These are phyloP conservation scores for Cataglyphis altisquamis DNA, from an alignment of 2,888 invertebrate genomes.

Conservation along the genomic window DNA sequence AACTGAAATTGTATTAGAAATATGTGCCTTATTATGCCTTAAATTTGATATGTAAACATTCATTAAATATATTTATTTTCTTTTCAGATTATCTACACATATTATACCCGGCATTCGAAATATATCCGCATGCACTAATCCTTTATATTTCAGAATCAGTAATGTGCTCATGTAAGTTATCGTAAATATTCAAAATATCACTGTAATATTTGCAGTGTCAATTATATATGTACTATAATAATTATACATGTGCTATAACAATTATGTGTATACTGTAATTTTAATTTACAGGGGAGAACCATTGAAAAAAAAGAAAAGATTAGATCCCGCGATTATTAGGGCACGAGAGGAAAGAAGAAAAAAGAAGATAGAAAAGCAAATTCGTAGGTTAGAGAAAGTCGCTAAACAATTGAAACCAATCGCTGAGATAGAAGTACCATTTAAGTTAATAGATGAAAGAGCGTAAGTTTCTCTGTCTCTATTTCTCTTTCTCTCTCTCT, in stretches of 20 bases:
- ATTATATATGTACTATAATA: background rate
- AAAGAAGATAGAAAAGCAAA: constrained; percentile 95
- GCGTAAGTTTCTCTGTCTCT: constrained; percentile 86
- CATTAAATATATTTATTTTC: constrained; percentile 29
- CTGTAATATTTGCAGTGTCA: background rate
- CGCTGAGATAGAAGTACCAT: constrained; percentile 93
- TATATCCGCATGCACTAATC: constrained; percentile 79
- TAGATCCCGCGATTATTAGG: constrained; percentile 93
- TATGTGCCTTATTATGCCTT: background rate
- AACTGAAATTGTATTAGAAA: background rate
- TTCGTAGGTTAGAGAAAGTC: constrained; percentile 93
- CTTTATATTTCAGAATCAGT: constrained; percentile 83
- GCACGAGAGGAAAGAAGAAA: constrained; percentile 93
- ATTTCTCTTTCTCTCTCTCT: background rate
- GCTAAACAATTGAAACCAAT: constrained; percentile 95
- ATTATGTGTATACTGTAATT: background rate
- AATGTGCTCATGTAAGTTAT: constrained; percentile 83
- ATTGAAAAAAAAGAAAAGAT: constrained; percentile 94
- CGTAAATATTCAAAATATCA: background rate
- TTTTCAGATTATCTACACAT: constrained; percentile 48
- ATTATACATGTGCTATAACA: no score
- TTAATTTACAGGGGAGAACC: constrained; percentile 91
- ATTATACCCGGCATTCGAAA: constrained; percentile 71
- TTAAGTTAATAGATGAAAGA: constrained; percentile 89
- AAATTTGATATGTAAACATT: background rate